These are phyloP conservation scores for Polydrusus tereticollis DNA, from an alignment of 2,888 invertebrate genomes.

Conservation along the genomic window DNA sequence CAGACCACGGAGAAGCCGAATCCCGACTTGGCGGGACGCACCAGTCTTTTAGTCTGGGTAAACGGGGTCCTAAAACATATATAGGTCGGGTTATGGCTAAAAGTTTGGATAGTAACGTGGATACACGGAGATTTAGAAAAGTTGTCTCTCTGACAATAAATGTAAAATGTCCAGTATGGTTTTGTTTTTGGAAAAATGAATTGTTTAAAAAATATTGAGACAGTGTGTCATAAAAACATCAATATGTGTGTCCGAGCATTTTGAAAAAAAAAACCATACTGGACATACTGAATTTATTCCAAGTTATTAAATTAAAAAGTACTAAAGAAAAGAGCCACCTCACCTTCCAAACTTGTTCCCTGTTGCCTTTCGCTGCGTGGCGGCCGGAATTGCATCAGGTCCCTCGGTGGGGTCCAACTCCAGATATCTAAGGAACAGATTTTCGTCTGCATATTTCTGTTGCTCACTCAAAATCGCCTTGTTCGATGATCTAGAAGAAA, in stretches of 20 bases:
- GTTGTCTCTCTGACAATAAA: too few relatives aligned
- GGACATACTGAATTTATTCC: too few relatives aligned
- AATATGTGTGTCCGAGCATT: too few relatives aligned
- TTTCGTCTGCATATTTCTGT: constrained; percentile 79
- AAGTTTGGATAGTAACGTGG: background rate
- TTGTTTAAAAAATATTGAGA: too few relatives aligned
- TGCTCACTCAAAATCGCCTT: constrained; percentile 65
- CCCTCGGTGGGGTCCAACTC: constrained; percentile 84
- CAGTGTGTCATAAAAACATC: too few relatives aligned
- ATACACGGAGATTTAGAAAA: background rate
- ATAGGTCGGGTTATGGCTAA: too few relatives aligned
- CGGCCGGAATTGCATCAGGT: constrained; percentile 72
- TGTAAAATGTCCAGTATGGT: too few relatives aligned
- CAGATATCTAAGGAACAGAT: constrained; percentile 78
- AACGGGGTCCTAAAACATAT: constrained; percentile 88
- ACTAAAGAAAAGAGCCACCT: background rate
- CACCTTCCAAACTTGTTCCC: constrained; percentile 63
- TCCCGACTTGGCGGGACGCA: constrained; percentile 69
- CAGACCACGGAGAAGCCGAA: constrained; percentile 91
- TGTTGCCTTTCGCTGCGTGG: constrained; percentile 69
- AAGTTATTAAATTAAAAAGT: too few relatives aligned
- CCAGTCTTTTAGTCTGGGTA: constrained; percentile 79
- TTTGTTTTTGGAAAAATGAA: too few relatives aligned
- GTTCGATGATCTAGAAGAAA: constrained; percentile 53
- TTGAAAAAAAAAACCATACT: too few relatives aligned